Conservation (phyloP, 1,140 invertebrate genomes). For the Maconellicoccus hirsutus region DNA sequence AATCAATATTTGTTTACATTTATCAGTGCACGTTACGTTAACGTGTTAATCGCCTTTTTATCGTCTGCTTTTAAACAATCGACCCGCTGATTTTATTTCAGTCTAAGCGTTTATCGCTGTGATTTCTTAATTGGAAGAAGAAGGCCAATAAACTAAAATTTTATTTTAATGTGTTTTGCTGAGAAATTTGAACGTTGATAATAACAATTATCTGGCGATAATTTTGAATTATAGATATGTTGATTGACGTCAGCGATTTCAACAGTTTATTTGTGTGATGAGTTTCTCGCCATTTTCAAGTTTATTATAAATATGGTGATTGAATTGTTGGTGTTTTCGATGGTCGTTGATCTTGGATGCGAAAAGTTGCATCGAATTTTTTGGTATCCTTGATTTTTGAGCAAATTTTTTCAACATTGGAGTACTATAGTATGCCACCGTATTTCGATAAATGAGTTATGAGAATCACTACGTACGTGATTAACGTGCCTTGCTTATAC, state of each 20-base stretch:
- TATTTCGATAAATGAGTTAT: too few relatives aligned
- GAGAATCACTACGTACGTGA: too few relatives aligned
- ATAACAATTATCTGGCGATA: background rate
- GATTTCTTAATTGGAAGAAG: constrained; percentile 3
- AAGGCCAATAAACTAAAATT: constrained; percentile 7
- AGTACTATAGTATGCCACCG: too few relatives aligned
- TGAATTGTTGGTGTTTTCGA: too few relatives aligned
- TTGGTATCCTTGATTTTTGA: too few relatives aligned
- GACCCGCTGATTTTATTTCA: background rate
- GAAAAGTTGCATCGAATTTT: too few relatives aligned
- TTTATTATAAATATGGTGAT: too few relatives aligned
- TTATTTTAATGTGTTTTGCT: background rate
- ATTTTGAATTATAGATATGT: background rate
- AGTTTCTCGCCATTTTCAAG: too few relatives aligned
- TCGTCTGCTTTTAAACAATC: background rate
- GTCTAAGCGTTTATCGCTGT: background rate
- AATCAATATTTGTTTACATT: constrained; percentile 4
- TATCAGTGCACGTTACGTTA: background rate
- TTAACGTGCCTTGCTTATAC: too few relatives aligned
- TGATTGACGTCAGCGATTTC: constrained; percentile 7
- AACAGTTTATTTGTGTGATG: background rate
- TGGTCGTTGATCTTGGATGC: too few relatives aligned
- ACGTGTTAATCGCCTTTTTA: background rate
- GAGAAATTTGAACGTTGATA: background rate
- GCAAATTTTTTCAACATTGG: too few relatives aligned